phyloP scores from a whole-genome alignment of 2,888 invertebrate genomes.

The Aphidius colemani region DNA sequence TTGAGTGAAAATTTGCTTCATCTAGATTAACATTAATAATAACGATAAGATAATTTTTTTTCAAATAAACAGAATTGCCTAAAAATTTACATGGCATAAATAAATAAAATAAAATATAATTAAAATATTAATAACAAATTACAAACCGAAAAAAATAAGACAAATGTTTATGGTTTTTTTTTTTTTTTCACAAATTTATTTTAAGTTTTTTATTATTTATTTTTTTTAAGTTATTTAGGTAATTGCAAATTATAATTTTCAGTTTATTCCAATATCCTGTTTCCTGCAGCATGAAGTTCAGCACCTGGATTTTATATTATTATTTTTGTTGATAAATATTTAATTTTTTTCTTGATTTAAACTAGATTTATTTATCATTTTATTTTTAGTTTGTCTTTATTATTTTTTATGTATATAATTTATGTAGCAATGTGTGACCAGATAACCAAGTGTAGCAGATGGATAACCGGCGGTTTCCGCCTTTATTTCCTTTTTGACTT shows the following conservation, averaged over 20 bases:
- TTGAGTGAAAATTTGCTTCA: too few relatives aligned
- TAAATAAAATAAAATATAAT: too few relatives aligned
- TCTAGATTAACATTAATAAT: too few relatives aligned
- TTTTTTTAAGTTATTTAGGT: slow-evolving; percentile 52
- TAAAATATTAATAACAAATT: too few relatives aligned
- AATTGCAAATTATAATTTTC: slow-evolving; percentile 51
- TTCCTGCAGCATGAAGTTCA: slow-evolving; percentile 52
- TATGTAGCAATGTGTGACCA: slow-evolving; percentile 26
- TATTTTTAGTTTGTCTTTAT: slow-evolving; percentile 12
- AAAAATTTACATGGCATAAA: slow-evolving; percentile 1
- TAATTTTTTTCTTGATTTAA: slow-evolving; percentile 9
- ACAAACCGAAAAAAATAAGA: too few relatives aligned
- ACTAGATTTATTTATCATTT: slow-evolving; percentile 20
- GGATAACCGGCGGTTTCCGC: slow-evolving; percentile 51
- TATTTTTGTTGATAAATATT: slow-evolving; percentile 36
- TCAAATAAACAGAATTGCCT: neutral
- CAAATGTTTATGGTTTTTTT: slow-evolving; percentile 14
- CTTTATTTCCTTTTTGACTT: slow-evolving; percentile 45
- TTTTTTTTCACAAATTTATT: slow-evolving; percentile 31
- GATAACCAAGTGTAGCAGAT: slow-evolving; percentile 39
- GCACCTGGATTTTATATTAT: slow-evolving; percentile 40
- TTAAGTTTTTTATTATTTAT: slow-evolving; percentile 21
- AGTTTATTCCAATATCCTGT: slow-evolving; percentile 50
- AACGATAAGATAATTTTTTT: neutral
- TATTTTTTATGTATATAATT: slow-evolving; percentile 25